These are phyloP conservation scores for Sphaerophoria taeniata DNA, from an alignment of 2,888 invertebrate genomes.

Conservation along the genomic window DNA sequence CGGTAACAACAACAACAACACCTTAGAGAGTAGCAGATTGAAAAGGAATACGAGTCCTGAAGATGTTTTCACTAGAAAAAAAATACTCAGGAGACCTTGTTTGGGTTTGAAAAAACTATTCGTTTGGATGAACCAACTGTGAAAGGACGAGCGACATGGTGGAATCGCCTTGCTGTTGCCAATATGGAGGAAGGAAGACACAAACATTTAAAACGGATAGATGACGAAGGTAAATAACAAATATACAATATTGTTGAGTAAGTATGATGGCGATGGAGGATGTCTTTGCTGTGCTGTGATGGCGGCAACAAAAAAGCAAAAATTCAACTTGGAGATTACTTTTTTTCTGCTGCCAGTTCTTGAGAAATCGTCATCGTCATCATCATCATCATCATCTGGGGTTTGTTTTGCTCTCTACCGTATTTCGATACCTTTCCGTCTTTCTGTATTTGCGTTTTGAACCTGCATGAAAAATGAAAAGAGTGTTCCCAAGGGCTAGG, in stretches of 20 bases:
- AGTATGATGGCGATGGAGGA: neutral
- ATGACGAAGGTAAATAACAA: constrained; percentile 58
- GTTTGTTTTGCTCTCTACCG: neutral
- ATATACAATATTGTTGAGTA: constrained; percentile 4
- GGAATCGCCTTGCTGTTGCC: neutral
- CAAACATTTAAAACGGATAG: constrained; percentile 33
- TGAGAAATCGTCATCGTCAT: constrained; percentile 15
- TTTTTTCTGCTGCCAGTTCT: constrained; percentile 30
- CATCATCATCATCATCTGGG: constrained; percentile 17
- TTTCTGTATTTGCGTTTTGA: constrained; percentile 20
- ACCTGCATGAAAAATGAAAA: constrained; percentile 6
- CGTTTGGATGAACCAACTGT: constrained; percentile 11
- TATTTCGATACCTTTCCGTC: neutral
- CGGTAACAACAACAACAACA: constrained; percentile 24
- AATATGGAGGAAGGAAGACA: neutral
- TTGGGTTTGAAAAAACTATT: constrained; percentile 58
- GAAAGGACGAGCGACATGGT: neutral
- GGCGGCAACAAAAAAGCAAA: constrained; percentile 7
- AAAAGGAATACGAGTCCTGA: constrained; percentile 57
- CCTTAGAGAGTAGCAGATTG: constrained; percentile 38
- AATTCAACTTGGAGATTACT: constrained; percentile 57
- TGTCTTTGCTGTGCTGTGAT: too few relatives aligned
- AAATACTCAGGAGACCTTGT: constrained; percentile 63
- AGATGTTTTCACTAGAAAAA: constrained; percentile 67
- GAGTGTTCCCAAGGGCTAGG: constrained; percentile 16